Percentiles rank a stretch among this genome's conserved stretches.
Conservation (phyloP, 2,797 vertebrate genomes). For the Iguana delicatissima region DNA sequence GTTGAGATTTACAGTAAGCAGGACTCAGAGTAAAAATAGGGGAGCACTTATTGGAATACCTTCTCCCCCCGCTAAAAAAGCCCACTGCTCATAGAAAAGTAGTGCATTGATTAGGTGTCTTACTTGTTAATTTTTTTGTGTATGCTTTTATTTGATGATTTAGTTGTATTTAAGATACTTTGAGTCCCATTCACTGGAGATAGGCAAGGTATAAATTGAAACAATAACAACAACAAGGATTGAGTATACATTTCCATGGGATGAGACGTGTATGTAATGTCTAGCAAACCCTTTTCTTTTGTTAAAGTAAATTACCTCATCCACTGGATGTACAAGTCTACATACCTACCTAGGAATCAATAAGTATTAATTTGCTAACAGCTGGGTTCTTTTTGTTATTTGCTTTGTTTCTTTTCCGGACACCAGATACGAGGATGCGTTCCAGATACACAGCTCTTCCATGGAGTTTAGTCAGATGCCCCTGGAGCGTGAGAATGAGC, state of each 20-base stretch:
- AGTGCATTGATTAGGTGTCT: neutral
- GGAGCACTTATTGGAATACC: neutral
- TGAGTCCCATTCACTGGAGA: neutral
- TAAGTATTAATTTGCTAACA: slow-evolving; percentile 31
- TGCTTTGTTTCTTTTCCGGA: slow-evolving; percentile 15
- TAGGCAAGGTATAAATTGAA: neutral
- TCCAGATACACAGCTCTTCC: slow-evolving; percentile 87
- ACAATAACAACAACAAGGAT: neutral
- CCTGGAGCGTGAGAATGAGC: slow-evolving; percentile 90
- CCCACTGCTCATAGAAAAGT: neutral
- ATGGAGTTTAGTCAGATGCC: slow-evolving; percentile 86
- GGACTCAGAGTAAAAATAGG: neutral
- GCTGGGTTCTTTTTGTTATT: neutral
- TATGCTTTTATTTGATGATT: neutral
- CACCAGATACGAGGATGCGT: slow-evolving; percentile 88
- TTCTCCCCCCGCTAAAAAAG: neutral
- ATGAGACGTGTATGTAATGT: neutral
- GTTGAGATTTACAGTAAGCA: neutral
- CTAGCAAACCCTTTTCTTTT: neutral
- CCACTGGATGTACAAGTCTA: too few species aligned
- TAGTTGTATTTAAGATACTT: neutral
- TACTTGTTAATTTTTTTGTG: neutral
- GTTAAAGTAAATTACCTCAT: neutral
- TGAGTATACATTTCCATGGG: neutral
- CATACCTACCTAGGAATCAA: neutral